A percentile compares a stretch with the other conserved stretches of the same genome.
phyloP scores from a whole-genome alignment of 2,888 invertebrate genomes.

The Caenorhabditis sp. region DNA sequence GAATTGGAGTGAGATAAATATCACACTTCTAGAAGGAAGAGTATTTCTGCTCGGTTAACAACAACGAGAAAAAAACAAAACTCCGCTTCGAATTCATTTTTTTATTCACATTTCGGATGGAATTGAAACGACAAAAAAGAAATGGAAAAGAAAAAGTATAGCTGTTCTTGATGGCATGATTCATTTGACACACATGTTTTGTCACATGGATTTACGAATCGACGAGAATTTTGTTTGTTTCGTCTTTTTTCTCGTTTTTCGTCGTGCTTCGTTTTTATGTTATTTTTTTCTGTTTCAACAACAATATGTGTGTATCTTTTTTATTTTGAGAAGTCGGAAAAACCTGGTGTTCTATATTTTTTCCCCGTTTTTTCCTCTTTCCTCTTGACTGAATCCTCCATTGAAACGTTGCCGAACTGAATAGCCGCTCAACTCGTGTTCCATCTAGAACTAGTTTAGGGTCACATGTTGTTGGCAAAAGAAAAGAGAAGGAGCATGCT shows the following conservation, averaged over 20 bases:
- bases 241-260: neutral
- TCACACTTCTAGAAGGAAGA: too few species aligned
- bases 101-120: too few species aligned
- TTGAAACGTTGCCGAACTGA: conserved; percentile 13
- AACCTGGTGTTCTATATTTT: neutral
- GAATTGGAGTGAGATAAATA: too few species aligned
- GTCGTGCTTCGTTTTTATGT: neutral
- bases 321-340: neutral
- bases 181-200: neutral
- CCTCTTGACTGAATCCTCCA: conserved; percentile 10
- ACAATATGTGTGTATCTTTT: neutral
- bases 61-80: too few species aligned
- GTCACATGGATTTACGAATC: neutral
- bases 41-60: too few species aligned
- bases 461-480: neutral
- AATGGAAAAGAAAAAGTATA: neutral
- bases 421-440: conserved; percentile 14
- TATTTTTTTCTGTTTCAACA: neutral
- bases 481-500: conserved; percentile 2
- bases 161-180: neutral
- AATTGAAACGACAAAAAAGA: neutral
- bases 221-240: neutral
- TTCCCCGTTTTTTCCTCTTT: neutral
- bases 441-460: conserved; percentile 14
- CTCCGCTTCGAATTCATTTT: too few species aligned